Conservation (phyloP, 2,888 invertebrate species). For the Taphrorychus bicolor region DNA sequence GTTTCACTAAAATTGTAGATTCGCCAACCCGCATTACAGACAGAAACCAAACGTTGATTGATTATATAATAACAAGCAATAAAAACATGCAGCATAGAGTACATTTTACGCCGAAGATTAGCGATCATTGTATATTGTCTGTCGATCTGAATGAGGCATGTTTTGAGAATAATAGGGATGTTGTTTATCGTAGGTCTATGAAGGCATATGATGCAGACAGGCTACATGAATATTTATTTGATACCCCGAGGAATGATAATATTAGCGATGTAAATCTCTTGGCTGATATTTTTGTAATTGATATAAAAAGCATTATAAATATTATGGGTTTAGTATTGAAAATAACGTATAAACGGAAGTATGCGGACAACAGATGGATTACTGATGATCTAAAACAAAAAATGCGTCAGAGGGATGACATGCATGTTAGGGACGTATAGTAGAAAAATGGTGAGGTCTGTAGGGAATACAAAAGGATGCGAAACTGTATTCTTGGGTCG, state of each 20-base stretch:
- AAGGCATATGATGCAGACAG: neutral
- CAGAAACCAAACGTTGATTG: too few relatives aligned
- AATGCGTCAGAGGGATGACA: neutral
- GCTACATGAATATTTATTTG: neutral
- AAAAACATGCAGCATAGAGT: too few relatives aligned
- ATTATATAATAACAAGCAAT: too few relatives aligned
- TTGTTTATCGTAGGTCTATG: neutral
- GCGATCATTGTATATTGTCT: too few relatives aligned
- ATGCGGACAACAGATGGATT: neutral
- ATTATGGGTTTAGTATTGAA: neutral
- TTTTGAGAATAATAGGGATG: neutral
- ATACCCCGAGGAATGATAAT: neutral
- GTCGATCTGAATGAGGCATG: neutral
- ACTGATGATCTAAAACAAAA: neutral
- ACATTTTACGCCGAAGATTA: too few relatives aligned
- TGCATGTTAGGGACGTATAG: neutral
- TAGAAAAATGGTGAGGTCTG: neutral
- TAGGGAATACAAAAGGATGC: too few relatives aligned
- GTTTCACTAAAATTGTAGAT: too few relatives aligned
- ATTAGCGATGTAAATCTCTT: constrained; percentile 1
- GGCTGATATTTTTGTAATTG: too few relatives aligned
- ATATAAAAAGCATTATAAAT: too few relatives aligned
- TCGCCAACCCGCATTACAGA: too few relatives aligned
- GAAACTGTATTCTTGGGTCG: neutral
- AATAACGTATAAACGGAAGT: neutral